Evolutionary conservation across 2,113 vertebrate species (phyloP), one percentile per base, ranked within the genome.

Genomic region (Amphilophus citrinellus): DNA sequence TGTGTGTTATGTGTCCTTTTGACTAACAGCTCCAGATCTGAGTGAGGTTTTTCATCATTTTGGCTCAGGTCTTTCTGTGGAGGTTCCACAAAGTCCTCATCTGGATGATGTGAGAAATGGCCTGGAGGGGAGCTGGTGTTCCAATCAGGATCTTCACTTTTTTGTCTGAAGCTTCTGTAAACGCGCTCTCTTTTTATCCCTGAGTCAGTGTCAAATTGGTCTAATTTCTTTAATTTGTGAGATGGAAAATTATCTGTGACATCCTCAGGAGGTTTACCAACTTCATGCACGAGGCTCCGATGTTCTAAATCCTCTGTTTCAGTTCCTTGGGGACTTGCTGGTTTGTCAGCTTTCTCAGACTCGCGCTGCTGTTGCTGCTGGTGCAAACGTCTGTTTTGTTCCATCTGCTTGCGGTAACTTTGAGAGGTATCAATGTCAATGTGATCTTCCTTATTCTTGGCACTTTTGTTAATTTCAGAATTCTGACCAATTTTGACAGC

Each of bases 351-450:
- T 94, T 98, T 99, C 90, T 98, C 98, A 93, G 97, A 95, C 80
- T 98, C 97, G 62, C 97, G 96, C 88, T 98, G 97, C 94, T 91
- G 97, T 95, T 99, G 97, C 94, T 98, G 97, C 94, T 99, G 97
- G 85, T 97, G 97, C 50, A 98, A 88, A 62, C 97, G 95, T 56
- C 98, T 97, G 57, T 97, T 99, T 86, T 97, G 97, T 92, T 99
- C 98, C 98, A 99, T 99, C 89, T 99, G 98, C 88, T 99, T 99
- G 63, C 98, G 97, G 89, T 97, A 99, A 94, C 98, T 99, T 90
- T 99, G 98, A 0, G 98, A 99, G 90, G 98, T 97, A 91, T 99
- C 98, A 1, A 99, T 99, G 86, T 99, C 98, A 9, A 99, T 97
- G 84, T 97, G 97, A 79, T 98, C 98, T 50, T 99, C 98, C 0